Percentiles rank a stretch among this genome's conserved stretches.
phyloP scores from a whole-genome alignment of 2,113 vertebrate genomes.

The Pogonocichla stellata region DNA sequence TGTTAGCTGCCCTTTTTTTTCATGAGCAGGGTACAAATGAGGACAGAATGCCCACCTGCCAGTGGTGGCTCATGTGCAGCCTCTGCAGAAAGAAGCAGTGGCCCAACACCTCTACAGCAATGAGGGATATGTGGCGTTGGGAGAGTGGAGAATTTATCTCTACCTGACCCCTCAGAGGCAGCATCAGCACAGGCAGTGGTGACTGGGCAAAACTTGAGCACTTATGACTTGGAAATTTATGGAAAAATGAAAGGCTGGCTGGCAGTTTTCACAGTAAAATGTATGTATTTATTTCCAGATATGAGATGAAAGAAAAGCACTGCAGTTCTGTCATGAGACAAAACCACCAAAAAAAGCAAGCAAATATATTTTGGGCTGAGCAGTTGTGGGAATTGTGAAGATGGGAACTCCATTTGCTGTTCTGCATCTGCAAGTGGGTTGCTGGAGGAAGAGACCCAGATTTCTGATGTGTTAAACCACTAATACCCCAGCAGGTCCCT shows the following conservation, averaged over 20 bases:
- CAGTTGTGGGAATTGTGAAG: background rate
- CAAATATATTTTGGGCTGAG: background rate
- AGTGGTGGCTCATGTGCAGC: background rate
- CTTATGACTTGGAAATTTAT: background rate
- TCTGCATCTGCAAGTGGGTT: background rate
- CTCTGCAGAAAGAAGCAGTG: background rate
- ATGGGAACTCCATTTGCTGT: background rate
- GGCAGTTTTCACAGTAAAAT: background rate
- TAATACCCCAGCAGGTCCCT: background rate
- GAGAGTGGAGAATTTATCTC: background rate
- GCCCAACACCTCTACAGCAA: rapidly evolving
- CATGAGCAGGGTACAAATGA: background rate
- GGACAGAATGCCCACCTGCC: background rate
- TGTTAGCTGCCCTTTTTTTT: background rate
- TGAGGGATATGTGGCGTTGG: background rate
- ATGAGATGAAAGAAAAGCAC: background rate
- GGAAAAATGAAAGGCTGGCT: background rate
- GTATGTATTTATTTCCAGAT: background rate
- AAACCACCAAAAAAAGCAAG: background rate
- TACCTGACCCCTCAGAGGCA: background rate
- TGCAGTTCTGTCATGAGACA: background rate
- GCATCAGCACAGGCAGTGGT: background rate
- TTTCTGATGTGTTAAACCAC: background rate
- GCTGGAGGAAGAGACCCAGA: background rate
- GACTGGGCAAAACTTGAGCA: background rate